Conservation (phyloP, 2,888 invertebrate species). For the Rotaria magnacalcarata region DNA sequence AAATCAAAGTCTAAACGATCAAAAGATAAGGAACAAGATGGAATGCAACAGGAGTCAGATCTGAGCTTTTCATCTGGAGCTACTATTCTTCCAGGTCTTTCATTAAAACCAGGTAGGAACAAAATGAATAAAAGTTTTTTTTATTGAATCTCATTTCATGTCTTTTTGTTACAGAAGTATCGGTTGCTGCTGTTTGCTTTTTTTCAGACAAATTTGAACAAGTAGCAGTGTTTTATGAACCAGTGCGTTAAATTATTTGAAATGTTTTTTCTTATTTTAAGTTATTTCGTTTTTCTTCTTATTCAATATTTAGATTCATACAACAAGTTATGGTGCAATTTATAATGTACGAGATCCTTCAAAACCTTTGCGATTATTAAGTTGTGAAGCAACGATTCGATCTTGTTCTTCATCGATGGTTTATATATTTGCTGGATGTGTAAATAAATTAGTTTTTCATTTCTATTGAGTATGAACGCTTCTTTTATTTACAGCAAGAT, state of each 20-base stretch:
- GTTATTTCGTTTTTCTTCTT: background rate
- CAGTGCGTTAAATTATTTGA: background rate
- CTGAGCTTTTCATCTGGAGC: background rate
- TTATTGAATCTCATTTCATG: background rate
- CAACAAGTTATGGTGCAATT: constrained; percentile 31
- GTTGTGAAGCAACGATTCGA: background rate
- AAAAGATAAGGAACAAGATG: background rate
- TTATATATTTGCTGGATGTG: constrained; percentile 32
- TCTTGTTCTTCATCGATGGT: background rate
- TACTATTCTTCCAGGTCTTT: constrained; percentile 2
- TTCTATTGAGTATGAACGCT: background rate
- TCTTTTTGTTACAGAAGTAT: background rate
- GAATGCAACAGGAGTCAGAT: background rate
- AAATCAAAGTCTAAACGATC: constrained; percentile 17
- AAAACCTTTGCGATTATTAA: background rate
- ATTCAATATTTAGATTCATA: background rate
- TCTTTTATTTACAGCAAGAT: background rate
- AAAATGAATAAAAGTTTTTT: background rate
- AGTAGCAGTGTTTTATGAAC: constrained; percentile 9
- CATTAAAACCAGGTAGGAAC: background rate
- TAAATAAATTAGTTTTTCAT: background rate
- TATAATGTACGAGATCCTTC: background rate
- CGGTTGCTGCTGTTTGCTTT: constrained; percentile 7
- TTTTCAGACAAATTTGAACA: background rate
- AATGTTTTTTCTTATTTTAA: background rate